Base-by-base conservation (phyloP, 1,140 invertebrate genomes). In the Saccostrea echinata region DNA sequence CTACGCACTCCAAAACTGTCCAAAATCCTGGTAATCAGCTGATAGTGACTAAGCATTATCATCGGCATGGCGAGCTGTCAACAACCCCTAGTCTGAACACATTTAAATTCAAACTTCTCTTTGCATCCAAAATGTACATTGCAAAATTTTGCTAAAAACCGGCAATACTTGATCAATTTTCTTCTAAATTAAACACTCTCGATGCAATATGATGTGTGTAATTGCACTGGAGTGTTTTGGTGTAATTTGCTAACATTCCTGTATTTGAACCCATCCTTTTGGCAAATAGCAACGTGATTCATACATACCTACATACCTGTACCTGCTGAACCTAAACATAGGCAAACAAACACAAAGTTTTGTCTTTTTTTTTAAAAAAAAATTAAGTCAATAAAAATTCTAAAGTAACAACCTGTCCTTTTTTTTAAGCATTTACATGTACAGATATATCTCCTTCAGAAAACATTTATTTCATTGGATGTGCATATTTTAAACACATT, bases 21-120 rank as follows among this genome's bases (percentile, higher is more conserved):
- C 13, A 30, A 16, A 16, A 27, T 30, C 24, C 16, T 27, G 24
- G 68, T 11, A 76, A 76, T 76, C 68, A 76, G 68, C 68, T 76
- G 68, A 76, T 76, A 30, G 27, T 76, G 68, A 76, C 68, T 76
- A 76, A 76, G 68, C 68, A 76, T 33, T 76, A 76, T 76, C 24
- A 21, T 64, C 57, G 12, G 68, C 68, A 76, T 76, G 68, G 68
- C 27, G 68, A 76, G 27, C 16, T 30, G 68, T 76, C 68, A 33
- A 76, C 68, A 76, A 76, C 68, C 24, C 24, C n/a, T 43, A 27
- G 24, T 13, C 24, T 71, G 9, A 76, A 76, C 9, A 9, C 30
- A 76, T 71, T 71, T 71, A 71, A 71, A 43, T 43, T 43, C 9
- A 8, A 76, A 30, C 27, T 27, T n/a, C n/a, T n/a, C n/a, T n/a